Evolutionary conservation across 2,797 vertebrate species (phyloP).

Genomic region (Thaleichthys pacificus): DNA sequence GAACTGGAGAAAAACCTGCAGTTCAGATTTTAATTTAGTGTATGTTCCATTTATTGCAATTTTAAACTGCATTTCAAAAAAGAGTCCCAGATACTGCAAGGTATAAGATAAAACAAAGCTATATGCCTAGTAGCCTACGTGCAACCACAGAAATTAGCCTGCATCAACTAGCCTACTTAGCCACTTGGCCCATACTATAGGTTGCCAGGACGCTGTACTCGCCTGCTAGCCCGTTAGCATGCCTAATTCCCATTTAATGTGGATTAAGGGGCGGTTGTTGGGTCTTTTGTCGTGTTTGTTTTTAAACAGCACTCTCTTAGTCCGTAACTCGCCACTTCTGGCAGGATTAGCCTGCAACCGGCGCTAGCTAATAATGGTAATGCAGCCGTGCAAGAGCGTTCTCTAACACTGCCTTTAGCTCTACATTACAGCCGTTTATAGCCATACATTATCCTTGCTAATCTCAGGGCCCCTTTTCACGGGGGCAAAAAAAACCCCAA

Average conservation of each 20-base stretch:
- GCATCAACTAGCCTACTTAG: too few relatives aligned
- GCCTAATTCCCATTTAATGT: constrained; percentile 44
- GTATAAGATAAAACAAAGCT: too few relatives aligned
- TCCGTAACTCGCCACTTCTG: constrained; percentile 49
- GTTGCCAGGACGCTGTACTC: too few relatives aligned
- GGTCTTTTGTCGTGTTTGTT: constrained; percentile 71
- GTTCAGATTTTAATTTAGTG: too few relatives aligned
- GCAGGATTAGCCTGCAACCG: constrained; percentile 59
- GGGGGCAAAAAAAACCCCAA: constrained; percentile 64
- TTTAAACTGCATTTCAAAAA: too few relatives aligned
- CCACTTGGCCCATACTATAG: too few relatives aligned
- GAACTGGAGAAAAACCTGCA: too few relatives aligned
- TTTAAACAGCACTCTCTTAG: constrained; percentile 66
- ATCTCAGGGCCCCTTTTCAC: constrained; percentile 54
- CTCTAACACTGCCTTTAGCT: constrained; percentile 26
- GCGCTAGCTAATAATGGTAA: constrained; percentile 10
- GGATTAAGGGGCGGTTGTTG: constrained; percentile 61
- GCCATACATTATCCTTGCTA: constrained; percentile 65
- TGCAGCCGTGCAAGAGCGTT: constrained; percentile 45
- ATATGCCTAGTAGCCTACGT: too few relatives aligned
- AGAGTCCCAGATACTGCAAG: too few relatives aligned
- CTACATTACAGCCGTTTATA: constrained; percentile 45
- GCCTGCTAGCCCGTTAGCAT: constrained; percentile 17
- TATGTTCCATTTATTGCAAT: too few relatives aligned
- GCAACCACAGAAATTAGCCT: too few relatives aligned